Conservation (phyloP, 64 coral and sea anemone species). For the Stichodactyla mertensii region DNA sequence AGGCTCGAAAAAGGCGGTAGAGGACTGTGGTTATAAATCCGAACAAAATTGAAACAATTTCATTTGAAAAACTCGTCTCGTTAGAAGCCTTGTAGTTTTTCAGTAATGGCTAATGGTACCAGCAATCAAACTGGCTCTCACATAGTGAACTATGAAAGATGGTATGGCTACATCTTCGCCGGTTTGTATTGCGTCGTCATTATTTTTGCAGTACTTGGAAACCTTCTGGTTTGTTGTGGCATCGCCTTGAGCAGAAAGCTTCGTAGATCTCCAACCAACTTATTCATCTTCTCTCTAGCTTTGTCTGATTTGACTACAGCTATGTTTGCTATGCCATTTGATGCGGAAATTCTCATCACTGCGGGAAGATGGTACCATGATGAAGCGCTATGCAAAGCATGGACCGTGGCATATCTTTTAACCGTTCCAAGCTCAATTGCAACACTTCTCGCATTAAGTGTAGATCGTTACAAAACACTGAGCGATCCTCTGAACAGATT, state of each 20-base stretch:
- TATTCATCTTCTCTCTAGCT: slow-evolving; percentile 27
- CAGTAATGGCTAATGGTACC: not conserved
- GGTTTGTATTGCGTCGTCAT: slow-evolving; percentile 14
- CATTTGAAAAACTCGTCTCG: no score
- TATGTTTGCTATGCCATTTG: not conserved
- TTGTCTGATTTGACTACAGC: slow-evolving; percentile 41
- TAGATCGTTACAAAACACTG: slow-evolving; percentile 38
- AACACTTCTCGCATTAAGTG: slow-evolving; percentile 32
- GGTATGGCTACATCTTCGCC: slow-evolving; percentile 3
- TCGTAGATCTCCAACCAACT: slow-evolving; percentile 18
- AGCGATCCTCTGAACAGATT: slow-evolving; percentile 43
- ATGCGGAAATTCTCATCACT: slow-evolving; percentile 26
- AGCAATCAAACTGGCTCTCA: not conserved
- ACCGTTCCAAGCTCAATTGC: slow-evolving; percentile 34
- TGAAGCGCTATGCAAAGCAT: slow-evolving; percentile 16
- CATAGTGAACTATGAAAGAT: not conserved
- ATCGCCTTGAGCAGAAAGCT: slow-evolving; percentile 19
- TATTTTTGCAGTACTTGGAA: slow-evolving; percentile 22
- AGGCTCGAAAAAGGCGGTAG: not conserved
- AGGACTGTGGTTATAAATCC: not conserved
- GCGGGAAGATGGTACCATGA: slow-evolving; percentile 27
- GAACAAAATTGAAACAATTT: no score
- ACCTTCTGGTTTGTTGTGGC: slow-evolving; percentile 16
- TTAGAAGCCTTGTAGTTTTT: not conserved
- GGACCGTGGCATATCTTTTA: not conserved